Evolutionary conservation across 2,888 invertebrate species (phyloP), one percentile per base, ranked within the genome.

Genomic region (Rhamphomyia laevipes): DNA sequence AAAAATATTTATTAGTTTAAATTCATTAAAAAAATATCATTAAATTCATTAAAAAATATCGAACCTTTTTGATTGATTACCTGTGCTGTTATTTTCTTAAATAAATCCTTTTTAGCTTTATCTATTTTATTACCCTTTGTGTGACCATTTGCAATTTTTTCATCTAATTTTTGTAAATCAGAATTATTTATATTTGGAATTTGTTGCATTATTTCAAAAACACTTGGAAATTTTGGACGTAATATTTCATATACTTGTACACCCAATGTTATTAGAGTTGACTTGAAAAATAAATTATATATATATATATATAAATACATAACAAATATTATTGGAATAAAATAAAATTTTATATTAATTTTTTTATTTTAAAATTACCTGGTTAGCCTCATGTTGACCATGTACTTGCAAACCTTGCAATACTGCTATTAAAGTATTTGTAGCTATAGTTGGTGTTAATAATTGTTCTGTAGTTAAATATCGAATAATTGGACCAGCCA

Each of bases 341-440:
- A 27, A 7, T 27, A 27, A 27, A 27, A 27, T 27, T 27, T 21
- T 27, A 27, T 4, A n/a, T n/a, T n/a, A 6, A 15, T 13, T 31
- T 31, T 18, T 15, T 12, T 10, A 16, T 37, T n/a, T n/a, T 37
- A 13, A 23, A 44, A 21, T 13, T 13, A 89, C 86, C 65, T 87
- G 89, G 73, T 88, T 88, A 12, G 85, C 82, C 60, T 93, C 93
- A 65, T 93, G 92, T 63, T 92, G 88, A 0, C 94, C 94, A 63
- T 93, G 90, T 53, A 84, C 73, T 55, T 89, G 84, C 53, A 94
- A 74, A 44, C 89, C 91, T 56, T 81, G 81, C 51, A 90, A 73
- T 55, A 89, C 81, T 2, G 85, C 81, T 0, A 81, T 80, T 68
- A 91, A 82, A 43, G 89, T 82, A 58, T 85, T 80, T 1, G 77